A percentile compares a stretch with the other conserved stretches of the same genome.
Conservation (phyloP, 2,113 vertebrate species). For the Rana temporaria region DNA sequence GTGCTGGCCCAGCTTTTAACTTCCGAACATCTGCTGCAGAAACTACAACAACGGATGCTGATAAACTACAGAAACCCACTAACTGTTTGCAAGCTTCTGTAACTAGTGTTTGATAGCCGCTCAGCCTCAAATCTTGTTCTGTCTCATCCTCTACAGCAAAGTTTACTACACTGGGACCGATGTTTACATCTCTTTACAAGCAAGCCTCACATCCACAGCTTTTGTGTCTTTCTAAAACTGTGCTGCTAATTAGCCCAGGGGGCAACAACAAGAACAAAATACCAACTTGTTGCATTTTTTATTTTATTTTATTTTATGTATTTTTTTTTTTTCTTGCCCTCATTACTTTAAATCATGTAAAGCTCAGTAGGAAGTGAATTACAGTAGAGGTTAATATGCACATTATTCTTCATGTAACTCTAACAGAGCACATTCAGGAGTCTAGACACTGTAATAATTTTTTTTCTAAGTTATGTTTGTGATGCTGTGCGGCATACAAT, state of each 20-base stretch:
- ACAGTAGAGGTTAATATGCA: slow-evolving; percentile 77
- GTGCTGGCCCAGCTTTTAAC: slow-evolving; percentile 85
- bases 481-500: slow-evolving; percentile 24
- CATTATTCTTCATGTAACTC: slow-evolving; percentile 79
- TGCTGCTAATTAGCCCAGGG: slow-evolving; percentile 68
- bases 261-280: slow-evolving; percentile 43
- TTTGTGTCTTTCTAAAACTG: slow-evolving; percentile 76
- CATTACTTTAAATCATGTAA: slow-evolving; percentile 79
- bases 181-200: slow-evolving; percentile 79
- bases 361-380: slow-evolving; percentile 79
- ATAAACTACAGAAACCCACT: slow-evolving; percentile 95
- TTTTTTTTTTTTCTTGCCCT: slow-evolving; percentile 47
- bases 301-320: slow-evolving; percentile 4
- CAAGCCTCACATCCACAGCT: slow-evolving; percentile 79
- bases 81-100: slow-evolving; percentile 97
- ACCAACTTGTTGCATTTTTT: slow-evolving; percentile 24
- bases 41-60: slow-evolving; percentile 82
- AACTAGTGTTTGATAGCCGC: slow-evolving; percentile 92
- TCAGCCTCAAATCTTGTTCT: slow-evolving; percentile 70
- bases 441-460: slow-evolving; percentile 82
- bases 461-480: slow-evolving; percentile 75
- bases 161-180: slow-evolving; percentile 81
- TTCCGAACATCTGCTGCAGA: slow-evolving; percentile 86
- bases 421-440: slow-evolving; percentile 78
- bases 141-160: slow-evolving; percentile 70